Base-by-base conservation (phyloP, 2,888 invertebrate genomes). In the Perdita meconis region DNA sequence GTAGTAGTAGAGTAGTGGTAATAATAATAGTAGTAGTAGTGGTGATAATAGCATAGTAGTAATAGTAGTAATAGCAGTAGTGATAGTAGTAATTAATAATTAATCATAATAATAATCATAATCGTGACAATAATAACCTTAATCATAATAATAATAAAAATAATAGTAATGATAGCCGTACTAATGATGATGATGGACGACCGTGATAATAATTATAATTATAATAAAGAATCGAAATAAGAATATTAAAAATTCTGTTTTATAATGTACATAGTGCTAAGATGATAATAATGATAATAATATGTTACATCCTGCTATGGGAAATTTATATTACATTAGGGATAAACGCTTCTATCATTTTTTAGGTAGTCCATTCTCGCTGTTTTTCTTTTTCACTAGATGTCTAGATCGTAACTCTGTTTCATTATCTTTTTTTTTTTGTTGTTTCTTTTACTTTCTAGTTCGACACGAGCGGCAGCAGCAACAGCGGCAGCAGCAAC, bases 231-330 rank as follows among this genome's bases (percentile, higher is more conserved):
- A 86, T 81, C 75, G 67, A 75, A 83, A 83, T 85, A 82, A 78
- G 86, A 86, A 88, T 87, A 89, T 88, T 89, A 89, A 87, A 89
- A 88, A 89, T 88, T 86, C 47, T 47, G 16, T 84, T 82, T 80
- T 83, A 86, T 89, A 89, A 89, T 87, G 85, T 89, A 87, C 88
- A 89, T 87, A 87, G 85, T 79, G 82, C 86, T 89, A 89, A 84
- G 80, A 74, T 67, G 71, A 83, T 78, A 84, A 81, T 83, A 85
- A 83, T 87, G 81, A 84, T 86, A 85, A 82, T 87, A 84, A 89
- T 90, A 91, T 92, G 87, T 90, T 91, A 91, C 90, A 92, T 90
- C 89, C 89, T 91, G 89, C 89, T 89, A 87, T 83, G 87, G 87
- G 84, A 88, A 89, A 89, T 88, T 47, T 91, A 92, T 91, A 81